A percentile compares a stretch with the other conserved stretches of the same genome.
Evolutionary conservation across 2,797 vertebrate genomes (phyloP).

Genomic region (Morelia viridis): DNA sequence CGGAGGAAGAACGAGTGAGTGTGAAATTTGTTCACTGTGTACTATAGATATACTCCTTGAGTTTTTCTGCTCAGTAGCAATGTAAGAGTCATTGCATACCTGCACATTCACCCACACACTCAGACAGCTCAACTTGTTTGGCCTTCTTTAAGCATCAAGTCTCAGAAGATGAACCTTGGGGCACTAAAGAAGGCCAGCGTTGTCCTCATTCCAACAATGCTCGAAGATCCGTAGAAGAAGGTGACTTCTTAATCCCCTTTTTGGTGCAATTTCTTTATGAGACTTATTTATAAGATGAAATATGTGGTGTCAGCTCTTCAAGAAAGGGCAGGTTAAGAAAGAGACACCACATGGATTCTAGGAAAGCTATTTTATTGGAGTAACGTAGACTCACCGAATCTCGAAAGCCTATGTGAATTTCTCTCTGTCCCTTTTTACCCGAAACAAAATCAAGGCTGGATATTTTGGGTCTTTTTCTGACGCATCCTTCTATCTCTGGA

Average conservation of each 20-base stretch:
- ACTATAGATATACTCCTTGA: not conserved
- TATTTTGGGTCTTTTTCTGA: not conserved
- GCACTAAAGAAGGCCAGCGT: not conserved
- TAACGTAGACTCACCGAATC: not conserved
- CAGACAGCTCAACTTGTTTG: not conserved
- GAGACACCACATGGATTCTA: not conserved
- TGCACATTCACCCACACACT: not conserved
- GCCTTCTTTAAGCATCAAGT: no score
- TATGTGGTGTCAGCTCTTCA: not conserved
- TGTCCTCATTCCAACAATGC: no score
- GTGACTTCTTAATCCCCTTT: not conserved
- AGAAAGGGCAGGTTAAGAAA: not conserved
- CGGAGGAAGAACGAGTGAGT: not conserved
- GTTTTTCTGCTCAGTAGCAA: no score
- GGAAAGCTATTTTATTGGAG: not conserved
- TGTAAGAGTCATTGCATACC: not conserved
- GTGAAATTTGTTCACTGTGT: not conserved
- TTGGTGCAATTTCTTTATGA: not conserved
- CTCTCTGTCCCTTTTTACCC: not conserved
- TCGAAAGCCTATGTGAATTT: not conserved
- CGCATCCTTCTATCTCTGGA: rapidly evolving
- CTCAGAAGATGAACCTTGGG: not conserved
- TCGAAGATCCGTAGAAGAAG: not conserved
- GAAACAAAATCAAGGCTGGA: not conserved
- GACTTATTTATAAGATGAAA: not conserved